Evolutionary conservation across 92 coral and sea anemone species (phyloP).

Genomic region (Micromussa lordhowensis): DNA sequence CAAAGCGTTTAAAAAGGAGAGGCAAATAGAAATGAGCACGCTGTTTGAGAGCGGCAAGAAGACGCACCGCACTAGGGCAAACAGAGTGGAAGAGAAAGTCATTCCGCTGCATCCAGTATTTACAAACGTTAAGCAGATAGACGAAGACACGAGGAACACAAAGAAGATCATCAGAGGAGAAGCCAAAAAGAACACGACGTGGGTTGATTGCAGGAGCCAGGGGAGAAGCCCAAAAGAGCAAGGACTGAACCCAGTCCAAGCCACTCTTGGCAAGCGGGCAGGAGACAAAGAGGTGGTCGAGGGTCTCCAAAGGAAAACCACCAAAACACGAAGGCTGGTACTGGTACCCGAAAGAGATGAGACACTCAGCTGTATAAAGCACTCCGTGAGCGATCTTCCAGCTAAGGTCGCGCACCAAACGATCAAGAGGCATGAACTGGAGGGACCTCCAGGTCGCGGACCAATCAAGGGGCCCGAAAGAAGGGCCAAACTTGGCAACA

Average conservation of each 20-base stretch:
- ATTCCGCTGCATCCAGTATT: conserved; percentile 29
- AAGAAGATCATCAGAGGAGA: conserved; percentile 4
- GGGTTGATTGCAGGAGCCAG: background rate
- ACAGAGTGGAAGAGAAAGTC: conserved; percentile 21
- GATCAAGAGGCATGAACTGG: background rate
- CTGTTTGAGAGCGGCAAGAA: background rate
- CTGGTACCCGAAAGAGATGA: background rate
- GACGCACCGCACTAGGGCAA: background rate
- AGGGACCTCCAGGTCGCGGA: background rate
- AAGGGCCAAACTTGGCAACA: background rate
- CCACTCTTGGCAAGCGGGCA: conserved; percentile 15
- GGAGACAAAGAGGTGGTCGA: background rate
- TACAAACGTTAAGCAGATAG: conserved; percentile 7
- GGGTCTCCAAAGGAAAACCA: background rate
- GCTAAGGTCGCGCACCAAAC: background rate
- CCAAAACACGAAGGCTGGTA: background rate
- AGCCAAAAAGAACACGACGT: conserved; percentile 36
- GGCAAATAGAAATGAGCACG: conserved; percentile 5
- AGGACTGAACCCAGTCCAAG: background rate
- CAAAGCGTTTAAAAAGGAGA: background rate
- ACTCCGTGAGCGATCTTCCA: conserved; percentile 30
- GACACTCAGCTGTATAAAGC: background rate
- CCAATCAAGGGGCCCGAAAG: conserved; percentile 1
- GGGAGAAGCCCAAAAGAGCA: background rate
- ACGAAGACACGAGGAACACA: conserved; percentile 37